These are phyloP conservation scores for Camponotus vicinus DNA, from an alignment of 1,140 invertebrate genomes.

Conservation along the genomic window DNA sequence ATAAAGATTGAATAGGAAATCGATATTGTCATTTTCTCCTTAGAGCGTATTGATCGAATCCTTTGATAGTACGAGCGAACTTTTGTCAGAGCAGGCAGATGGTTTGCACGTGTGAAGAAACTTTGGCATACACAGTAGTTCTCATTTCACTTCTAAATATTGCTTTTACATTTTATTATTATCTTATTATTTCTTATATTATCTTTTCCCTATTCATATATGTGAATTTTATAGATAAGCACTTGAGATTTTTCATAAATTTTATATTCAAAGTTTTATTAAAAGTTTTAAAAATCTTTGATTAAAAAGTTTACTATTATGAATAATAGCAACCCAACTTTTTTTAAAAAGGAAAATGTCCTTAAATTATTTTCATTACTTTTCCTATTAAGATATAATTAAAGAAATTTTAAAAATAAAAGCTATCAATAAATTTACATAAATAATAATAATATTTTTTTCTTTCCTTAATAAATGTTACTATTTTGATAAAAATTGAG, in stretches of 20 bases:
- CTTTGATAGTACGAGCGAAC: constrained; percentile 21
- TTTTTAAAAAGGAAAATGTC: background rate
- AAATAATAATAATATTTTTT: background rate
- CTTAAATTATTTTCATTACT: background rate
- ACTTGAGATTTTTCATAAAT: background rate
- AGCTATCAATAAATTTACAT: background rate
- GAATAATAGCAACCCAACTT: background rate
- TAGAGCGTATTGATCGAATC: constrained; percentile 51
- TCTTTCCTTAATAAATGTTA: too few relatives aligned
- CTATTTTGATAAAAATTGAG: too few relatives aligned
- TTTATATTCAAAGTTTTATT: background rate
- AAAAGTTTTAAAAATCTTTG: background rate
- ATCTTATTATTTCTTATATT: background rate
- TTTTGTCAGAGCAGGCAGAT: constrained; percentile 64
- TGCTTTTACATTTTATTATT: background rate
- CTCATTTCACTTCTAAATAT: constrained; percentile 19
- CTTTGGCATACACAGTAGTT: constrained; percentile 28
- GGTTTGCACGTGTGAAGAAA: constrained; percentile 67
- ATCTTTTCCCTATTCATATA: background rate
- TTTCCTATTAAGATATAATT: background rate
- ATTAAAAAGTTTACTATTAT: background rate
- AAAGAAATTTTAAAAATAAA: background rate
- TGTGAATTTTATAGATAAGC: background rate
- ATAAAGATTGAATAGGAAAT: background rate
- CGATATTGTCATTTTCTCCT: background rate